Conservation (phyloP, 2,113 vertebrate genomes). For the Calidris pugnax region DNA sequence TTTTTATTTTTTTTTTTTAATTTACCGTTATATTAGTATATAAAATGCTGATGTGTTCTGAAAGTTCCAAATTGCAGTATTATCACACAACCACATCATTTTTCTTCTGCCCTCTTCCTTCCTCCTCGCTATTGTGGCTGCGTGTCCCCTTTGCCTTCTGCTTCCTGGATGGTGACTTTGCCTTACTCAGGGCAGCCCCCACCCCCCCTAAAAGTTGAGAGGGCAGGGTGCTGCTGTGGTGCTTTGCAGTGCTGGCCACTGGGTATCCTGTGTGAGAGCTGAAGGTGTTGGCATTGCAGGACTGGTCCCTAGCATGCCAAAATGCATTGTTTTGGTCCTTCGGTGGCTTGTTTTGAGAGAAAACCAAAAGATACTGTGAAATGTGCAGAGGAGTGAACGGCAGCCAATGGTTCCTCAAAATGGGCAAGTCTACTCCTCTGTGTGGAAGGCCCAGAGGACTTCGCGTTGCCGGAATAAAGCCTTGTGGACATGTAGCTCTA, state of each 20-base stretch:
- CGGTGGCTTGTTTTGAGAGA: rapidly evolving
- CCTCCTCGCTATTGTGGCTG: rapidly evolving
- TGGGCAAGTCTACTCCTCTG: rapidly evolving
- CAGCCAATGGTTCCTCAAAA: neutral
- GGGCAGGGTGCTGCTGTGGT: rapidly evolving
- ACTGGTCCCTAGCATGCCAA: rapidly evolving
- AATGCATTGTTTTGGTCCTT: rapidly evolving
- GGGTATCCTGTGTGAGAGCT: neutral
- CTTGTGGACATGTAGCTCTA: rapidly evolving
- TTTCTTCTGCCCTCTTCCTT: slow-evolving; percentile 33
- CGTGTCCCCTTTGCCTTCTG: neutral
- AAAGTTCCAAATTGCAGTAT: neutral
- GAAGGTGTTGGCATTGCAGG: rapidly evolving
- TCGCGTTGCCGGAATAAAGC: rapidly evolving
- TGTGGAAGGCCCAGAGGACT: too few species aligned
- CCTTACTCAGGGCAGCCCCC: neutral
- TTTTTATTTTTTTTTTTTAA: neutral
- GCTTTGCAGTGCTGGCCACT: rapidly evolving
- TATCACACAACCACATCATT: neutral
- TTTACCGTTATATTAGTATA: neutral
- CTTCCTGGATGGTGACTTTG: neutral
- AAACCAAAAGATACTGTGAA: neutral
- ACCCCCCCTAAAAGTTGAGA: neutral
- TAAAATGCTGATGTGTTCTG: neutral
- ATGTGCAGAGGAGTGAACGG: rapidly evolving